Conservation (phyloP, 2,797 vertebrate genomes). For the Percopsis omiscomaycus region DNA sequence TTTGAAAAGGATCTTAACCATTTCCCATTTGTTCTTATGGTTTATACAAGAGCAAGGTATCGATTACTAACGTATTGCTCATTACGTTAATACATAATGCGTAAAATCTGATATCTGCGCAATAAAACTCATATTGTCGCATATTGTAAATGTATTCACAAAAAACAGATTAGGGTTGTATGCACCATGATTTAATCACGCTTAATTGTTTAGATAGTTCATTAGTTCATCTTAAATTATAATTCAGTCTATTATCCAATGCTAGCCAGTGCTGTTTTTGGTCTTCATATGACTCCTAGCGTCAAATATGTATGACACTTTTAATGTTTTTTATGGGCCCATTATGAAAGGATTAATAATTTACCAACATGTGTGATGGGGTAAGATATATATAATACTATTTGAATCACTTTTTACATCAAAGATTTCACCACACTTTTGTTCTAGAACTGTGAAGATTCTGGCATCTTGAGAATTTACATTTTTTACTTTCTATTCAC, state of each 20-base stretch:
- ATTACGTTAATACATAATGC: constrained; percentile 34
- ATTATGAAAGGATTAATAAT: constrained; percentile 38
- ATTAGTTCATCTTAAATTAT: neutral
- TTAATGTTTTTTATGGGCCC: constrained; percentile 2
- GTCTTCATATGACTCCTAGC: constrained; percentile 34
- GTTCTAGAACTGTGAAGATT: constrained; percentile 11
- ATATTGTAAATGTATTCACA: constrained; percentile 19
- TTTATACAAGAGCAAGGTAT: constrained; percentile 25
- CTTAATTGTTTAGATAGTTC: constrained; percentile 68
- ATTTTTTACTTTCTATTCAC: constrained; percentile 35
- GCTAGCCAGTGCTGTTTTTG: constrained; percentile 37
- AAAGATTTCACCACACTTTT: constrained; percentile 11
- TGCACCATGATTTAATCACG: constrained; percentile 65
- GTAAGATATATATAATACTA: constrained; percentile 8
- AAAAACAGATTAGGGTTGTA: constrained; percentile 37
- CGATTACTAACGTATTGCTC: constrained; percentile 19
- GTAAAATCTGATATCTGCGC: constrained; percentile 29
- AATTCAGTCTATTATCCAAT: neutral
- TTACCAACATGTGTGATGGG: constrained; percentile 15
- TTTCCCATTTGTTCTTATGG: constrained; percentile 20
- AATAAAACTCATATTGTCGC: constrained; percentile 7
- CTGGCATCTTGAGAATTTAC: constrained; percentile 5
- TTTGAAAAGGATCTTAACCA: constrained; percentile 4
- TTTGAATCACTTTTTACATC: constrained; percentile 26
- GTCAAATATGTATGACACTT: constrained; percentile 27